phyloP scores from a whole-genome alignment of 2,797 vertebrate genomes.

The Crenuchus spilurus region DNA sequence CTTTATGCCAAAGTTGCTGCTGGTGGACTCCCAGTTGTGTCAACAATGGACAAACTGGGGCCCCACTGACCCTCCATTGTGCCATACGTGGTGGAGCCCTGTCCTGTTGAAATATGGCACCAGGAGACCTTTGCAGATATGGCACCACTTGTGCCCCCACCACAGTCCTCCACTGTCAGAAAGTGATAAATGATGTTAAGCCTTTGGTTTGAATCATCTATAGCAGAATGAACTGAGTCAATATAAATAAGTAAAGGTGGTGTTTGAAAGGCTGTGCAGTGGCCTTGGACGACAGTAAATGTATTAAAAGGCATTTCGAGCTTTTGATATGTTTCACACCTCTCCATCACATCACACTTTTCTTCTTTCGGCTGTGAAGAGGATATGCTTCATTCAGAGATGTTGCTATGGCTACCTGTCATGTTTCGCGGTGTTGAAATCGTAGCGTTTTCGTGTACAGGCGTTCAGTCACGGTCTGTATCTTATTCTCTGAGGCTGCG shows the following conservation, averaged over 20 bases:
- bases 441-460: neutral
- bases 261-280: neutral
- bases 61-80: too few species aligned
- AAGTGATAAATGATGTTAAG: too few species aligned
- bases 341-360: conserved; percentile 4
- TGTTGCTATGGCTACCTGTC: conserved; percentile 63
- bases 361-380: conserved; percentile 25
- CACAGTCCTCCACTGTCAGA: too few species aligned
- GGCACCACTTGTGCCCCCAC: too few species aligned
- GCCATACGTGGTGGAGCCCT: too few species aligned
- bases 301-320: neutral
- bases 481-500: neutral
- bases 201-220: too few species aligned
- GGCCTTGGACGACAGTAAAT: neutral
- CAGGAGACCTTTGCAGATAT: too few species aligned
- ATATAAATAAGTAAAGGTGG: neutral
- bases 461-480: neutral
- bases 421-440: conserved; percentile 43
- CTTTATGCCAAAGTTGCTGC: too few species aligned
- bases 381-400: conserved; percentile 34
- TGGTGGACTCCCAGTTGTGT: too few species aligned
- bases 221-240: neutral
- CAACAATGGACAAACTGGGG: too few species aligned
- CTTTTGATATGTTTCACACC: conserved; percentile 6
- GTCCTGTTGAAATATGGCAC: too few species aligned